Evolutionary conservation across 35 echinoderm and acorn worm genomes (phyloP), one percentile per base, ranked within the genome.

Genomic region (Heliocidaris tuberculata): DNA sequence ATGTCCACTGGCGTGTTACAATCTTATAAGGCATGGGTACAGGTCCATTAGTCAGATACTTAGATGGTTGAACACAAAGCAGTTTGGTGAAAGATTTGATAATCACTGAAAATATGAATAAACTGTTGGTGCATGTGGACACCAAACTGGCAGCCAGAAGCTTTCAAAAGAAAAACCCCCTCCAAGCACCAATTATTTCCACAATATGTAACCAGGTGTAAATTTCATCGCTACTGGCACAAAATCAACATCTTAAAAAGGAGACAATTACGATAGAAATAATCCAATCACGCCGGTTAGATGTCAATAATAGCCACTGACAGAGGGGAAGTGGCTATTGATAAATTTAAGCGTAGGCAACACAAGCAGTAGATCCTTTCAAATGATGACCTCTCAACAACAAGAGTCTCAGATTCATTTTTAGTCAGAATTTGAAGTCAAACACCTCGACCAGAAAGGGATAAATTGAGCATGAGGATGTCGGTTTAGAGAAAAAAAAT

Each of bases 201-300:
- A 78, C 65, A 78, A 78, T 78, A 78, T 78, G 21, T 78, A 78
- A 78, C 65, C 65, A 78, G 65, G 65, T 78, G 65, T 78, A 24
- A 78, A 78, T 78, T 78, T 24, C 65, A 78, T 7, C 8, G 65
- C 65, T 78, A 78, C 65, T 78, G 65, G 65, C 65, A 78, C 27
- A 78, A 78, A 78, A 78, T n/a, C 65, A 78, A 78, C 65, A 78
- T 78, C 65, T 27, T n/a, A 27, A 78, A 70, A 17, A 24, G 65
- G 15, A 27, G 65, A 78, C 65, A 78, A 78, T 78, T n/a, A 78
- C 65, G 21, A n/a, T n/a, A 24, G 65, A 78, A 78, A 78, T 78
- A 78, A n/a, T 78, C 65, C 65, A 78, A 78, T 78, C 65, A 78
- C 65, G 65, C 65, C 27, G 21, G 5, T 78, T 78, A 78, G 65